Evolutionary conservation across 2,797 vertebrate genomes (phyloP), one percentile per base, ranked within the genome.

Genomic region (Dipus sagitta): DNA sequence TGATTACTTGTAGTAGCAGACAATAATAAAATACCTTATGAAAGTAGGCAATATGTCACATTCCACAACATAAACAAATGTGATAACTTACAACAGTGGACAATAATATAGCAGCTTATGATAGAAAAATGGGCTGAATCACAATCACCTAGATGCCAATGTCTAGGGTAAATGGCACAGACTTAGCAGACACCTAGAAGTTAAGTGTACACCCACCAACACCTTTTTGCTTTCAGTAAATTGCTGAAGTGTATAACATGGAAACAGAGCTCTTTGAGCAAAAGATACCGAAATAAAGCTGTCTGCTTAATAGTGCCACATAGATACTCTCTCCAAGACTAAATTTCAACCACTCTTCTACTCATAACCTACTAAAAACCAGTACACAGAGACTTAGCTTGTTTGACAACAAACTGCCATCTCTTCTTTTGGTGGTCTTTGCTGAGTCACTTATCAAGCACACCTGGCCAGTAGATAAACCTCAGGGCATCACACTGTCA

Each of bases 201-300:
- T 82, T 65, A 24, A 58, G 74, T 86, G 64, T 87, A 79, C 34
- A 93, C 80, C 26, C 30, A 72, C 47, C 23, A 74, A 17, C 30
- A 14, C 62, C 18, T 58, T 64, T 74, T 9, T 34, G 38, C 72
- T 77, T 60, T 75, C 74, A 64, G 77, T 24, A 74, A 86, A 86
- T 82, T 76, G 60, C 23, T 15, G 23, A 88, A n/a, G 30, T 14
- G 18, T 80, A 65, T 20, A 91, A 81, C 62, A 76, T 0, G 86
- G 86, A 90, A 85, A 75, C 4, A 74, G 26, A 13, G 42, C 28
- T 91, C 28, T 24, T 11, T 13, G 30, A 58, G 74, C 58, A 92
- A 93, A 74, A 93, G 60, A 52, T 67, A 54, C 26, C 32, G 20
- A 88, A 94, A 92, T 60, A 90, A 83, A 95, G 52, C 26, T 89